A percentile compares a stretch with the other conserved stretches of the same genome.
Evolutionary conservation across 2,797 vertebrate genomes (phyloP).

Genomic region (Hyperoplus immaculatus): DNA sequence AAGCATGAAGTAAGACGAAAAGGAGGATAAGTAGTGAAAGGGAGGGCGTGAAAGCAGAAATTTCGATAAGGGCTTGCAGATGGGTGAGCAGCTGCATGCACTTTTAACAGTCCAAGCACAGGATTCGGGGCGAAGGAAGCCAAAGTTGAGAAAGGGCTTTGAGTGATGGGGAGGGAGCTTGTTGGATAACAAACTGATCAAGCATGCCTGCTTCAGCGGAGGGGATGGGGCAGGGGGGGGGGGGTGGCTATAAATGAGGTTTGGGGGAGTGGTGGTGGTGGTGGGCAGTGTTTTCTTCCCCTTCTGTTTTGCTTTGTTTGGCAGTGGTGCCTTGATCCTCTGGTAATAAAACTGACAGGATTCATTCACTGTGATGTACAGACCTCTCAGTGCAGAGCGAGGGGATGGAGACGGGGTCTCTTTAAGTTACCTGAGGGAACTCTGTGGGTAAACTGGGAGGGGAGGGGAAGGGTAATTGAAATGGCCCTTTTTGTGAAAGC

Average conservation of each 20-base stretch:
- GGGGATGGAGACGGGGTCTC: constrained; percentile 75
- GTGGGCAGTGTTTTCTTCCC: constrained; percentile 60
- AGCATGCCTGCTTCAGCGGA: constrained; percentile 67
- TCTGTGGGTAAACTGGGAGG: constrained; percentile 63
- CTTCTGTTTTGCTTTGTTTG: constrained; percentile 74
- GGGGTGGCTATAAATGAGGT: constrained; percentile 26
- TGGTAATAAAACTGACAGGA: constrained; percentile 86
- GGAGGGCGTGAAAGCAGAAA: constrained; percentile 27
- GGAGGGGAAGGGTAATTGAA: constrained; percentile 67
- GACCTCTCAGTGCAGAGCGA: constrained; percentile 81
- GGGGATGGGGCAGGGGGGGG: constrained; percentile 65
- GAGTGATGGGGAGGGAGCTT: constrained; percentile 69
- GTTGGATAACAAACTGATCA: constrained; percentile 80
- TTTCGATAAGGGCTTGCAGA: constrained; percentile 41
- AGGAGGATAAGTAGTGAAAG: constrained; percentile 9
- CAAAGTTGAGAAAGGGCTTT: constrained; percentile 61
- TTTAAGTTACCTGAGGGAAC: constrained; percentile 84
- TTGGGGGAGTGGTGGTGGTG: constrained; percentile 66
- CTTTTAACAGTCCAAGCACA: constrained; percentile 67
- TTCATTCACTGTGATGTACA: constrained; percentile 85
- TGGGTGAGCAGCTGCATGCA: constrained; percentile 52
- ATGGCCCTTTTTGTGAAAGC: constrained; percentile 63
- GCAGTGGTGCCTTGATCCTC: constrained; percentile 72
- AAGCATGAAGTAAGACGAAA: not conserved
- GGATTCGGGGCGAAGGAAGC: constrained; percentile 52